These are phyloP conservation scores for Leptopilina drosophilae DNA, from an alignment of 2,888 invertebrate species.

Conservation along the genomic window DNA sequence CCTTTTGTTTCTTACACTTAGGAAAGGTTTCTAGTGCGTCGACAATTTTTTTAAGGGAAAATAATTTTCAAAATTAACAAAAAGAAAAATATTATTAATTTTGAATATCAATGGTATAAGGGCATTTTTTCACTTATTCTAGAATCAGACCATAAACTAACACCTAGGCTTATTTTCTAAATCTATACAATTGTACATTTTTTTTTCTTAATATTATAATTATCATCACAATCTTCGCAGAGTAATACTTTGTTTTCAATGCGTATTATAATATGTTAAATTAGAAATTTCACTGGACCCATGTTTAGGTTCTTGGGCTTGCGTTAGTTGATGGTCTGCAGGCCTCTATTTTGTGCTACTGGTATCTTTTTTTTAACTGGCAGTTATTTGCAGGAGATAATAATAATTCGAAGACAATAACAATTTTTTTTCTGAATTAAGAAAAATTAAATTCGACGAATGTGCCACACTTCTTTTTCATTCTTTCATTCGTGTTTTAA, in stretches of 20 bases:
- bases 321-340: slow-evolving; percentile 75
- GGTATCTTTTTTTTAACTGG: slow-evolving; percentile 51
- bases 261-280: slow-evolving; percentile 51
- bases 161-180: slow-evolving; percentile 71
- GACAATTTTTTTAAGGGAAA: not conserved
- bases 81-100: not conserved
- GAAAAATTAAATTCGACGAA: not conserved
- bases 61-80: not conserved
- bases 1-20: slow-evolving; percentile 1
- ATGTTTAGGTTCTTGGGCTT: slow-evolving; percentile 56
- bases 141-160: slow-evolving; percentile 76
- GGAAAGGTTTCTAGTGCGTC: slow-evolving; percentile 4
- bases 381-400: slow-evolving; percentile 46
- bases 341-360: slow-evolving; percentile 64
- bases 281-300: slow-evolving; percentile 56
- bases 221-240: slow-evolving; percentile 66
- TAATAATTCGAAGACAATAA: slow-evolving; percentile 8
- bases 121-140: slow-evolving; percentile 48
- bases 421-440: not conserved
- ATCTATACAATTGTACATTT: slow-evolving; percentile 75
- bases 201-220: slow-evolving; percentile 61
- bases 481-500: not conserved
- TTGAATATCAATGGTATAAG: slow-evolving; percentile 20
- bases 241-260: slow-evolving; percentile 59
- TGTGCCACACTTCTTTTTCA: not conserved